These are phyloP conservation scores for Neocrepidodera transversa DNA, from an alignment of 2,888 invertebrate species.

Conservation along the genomic window DNA sequence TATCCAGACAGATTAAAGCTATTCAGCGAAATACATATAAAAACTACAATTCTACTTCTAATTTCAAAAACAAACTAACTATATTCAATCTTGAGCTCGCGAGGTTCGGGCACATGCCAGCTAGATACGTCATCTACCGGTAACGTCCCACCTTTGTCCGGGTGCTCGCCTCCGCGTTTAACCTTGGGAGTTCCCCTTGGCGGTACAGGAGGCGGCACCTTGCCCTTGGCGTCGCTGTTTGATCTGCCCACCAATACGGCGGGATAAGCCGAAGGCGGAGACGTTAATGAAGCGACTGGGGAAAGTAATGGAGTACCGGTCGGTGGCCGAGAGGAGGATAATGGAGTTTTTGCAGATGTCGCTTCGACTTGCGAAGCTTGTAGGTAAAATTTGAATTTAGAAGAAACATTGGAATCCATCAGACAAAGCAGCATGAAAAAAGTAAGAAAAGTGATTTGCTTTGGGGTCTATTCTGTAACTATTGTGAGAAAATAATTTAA, in stretches of 20 bases:
- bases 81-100: slow-evolving; percentile 22
- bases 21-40: background rate
- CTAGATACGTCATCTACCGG: slow-evolving; percentile 18
- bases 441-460: too few species aligned
- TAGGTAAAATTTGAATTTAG: background rate
- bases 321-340: slow-evolving; percentile 10
- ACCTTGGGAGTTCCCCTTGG: slow-evolving; percentile 80
- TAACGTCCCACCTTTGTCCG: slow-evolving; percentile 56
- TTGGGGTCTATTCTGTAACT: too few species aligned
- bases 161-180: slow-evolving; percentile 64
- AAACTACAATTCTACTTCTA: background rate
- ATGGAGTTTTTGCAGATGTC: slow-evolving; percentile 26
- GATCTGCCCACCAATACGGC: slow-evolving; percentile 74
- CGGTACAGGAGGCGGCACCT: slow-evolving; percentile 88
- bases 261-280: slow-evolving; percentile 71
- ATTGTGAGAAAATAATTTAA: too few species aligned
- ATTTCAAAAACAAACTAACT: slow-evolving; percentile 15
- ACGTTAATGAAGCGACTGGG: slow-evolving; percentile 57
- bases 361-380: slow-evolving; percentile 31
- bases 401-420: background rate
- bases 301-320: slow-evolving; percentile 31
- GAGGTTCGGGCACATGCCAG: slow-evolving; percentile 19
- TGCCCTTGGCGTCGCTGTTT: slow-evolving; percentile 67
- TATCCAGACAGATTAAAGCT: too few species aligned
- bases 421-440: slow-evolving; percentile 15